These are phyloP conservation scores for Ephestia elutella DNA, from an alignment of 1,140 invertebrate genomes.

Conservation along the genomic window DNA sequence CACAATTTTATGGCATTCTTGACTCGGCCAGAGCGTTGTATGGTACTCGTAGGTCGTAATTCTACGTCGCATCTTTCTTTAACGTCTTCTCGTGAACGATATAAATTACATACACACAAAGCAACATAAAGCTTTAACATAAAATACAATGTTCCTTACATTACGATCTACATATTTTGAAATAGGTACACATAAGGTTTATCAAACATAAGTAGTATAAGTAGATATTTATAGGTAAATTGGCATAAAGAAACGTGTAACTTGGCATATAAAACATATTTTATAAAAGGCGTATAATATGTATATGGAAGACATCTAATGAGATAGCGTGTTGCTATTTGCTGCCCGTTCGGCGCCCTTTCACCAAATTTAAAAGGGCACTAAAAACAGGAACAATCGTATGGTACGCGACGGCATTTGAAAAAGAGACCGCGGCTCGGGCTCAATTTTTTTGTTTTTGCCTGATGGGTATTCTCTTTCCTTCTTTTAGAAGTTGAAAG, in stretches of 20 bases:
- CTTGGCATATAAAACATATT: neutral
- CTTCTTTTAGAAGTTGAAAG: constrained; percentile 38
- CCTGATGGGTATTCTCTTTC: constrained; percentile 33
- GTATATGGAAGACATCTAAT: neutral
- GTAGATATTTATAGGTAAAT: no score
- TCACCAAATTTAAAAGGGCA: constrained; percentile 5
- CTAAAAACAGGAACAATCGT: constrained; percentile 20
- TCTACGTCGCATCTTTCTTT: constrained; percentile 7
- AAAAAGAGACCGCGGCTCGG: constrained; percentile 33
- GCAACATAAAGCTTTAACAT: neutral
- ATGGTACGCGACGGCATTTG: constrained; percentile 49
- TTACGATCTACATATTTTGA: no score
- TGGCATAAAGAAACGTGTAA: no score
- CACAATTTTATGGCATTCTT: constrained; percentile 47
- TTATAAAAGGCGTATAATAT: no score
- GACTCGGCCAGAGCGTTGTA: constrained; percentile 21
- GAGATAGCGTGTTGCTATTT: neutral
- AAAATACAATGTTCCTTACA: neutral
- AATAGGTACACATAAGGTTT: no score
- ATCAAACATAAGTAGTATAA: no score
- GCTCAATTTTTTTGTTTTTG: constrained; percentile 38
- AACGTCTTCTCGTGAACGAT: constrained; percentile 14
- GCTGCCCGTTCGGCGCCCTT: neutral
- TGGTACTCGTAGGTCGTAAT: constrained; percentile 20
- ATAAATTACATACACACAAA: constrained; percentile 9